These are phyloP conservation scores for Merops nubicus DNA, from an alignment of 2,113 vertebrate species.

Conservation along the genomic window DNA sequence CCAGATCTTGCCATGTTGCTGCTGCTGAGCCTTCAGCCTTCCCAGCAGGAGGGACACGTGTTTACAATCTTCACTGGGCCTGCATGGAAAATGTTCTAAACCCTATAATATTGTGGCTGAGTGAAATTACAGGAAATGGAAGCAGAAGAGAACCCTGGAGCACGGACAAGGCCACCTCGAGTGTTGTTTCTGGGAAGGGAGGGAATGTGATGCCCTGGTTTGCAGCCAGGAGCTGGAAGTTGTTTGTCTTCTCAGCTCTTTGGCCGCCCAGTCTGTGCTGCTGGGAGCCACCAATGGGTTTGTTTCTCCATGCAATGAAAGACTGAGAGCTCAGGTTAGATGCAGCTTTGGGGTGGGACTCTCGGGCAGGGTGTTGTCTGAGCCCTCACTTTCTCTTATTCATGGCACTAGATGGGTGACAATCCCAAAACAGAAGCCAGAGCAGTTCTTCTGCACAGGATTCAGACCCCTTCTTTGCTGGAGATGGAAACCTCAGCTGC, in stretches of 20 bases:
- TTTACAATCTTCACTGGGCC: background rate
- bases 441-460: background rate
- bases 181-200: background rate
- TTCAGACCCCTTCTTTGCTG: background rate
- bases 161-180: background rate
- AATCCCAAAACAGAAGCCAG: background rate
- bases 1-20: background rate
- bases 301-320: background rate
- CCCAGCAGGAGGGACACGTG: background rate
- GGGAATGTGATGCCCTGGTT: background rate
- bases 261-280: fast-evolving
- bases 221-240: background rate
- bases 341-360: fast-evolving
- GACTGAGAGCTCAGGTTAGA: background rate
- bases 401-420: fast-evolving
- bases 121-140: background rate
- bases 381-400: background rate
- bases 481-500: background rate
- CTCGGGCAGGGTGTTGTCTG: background rate
- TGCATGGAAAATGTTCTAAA: background rate
- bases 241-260: background rate
- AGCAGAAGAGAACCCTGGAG: background rate
- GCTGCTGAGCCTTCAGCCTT: background rate
- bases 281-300: background rate
- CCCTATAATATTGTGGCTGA: background rate